Conservation (phyloP, 2,797 vertebrate species). For the Meriones psammophilus region DNA sequence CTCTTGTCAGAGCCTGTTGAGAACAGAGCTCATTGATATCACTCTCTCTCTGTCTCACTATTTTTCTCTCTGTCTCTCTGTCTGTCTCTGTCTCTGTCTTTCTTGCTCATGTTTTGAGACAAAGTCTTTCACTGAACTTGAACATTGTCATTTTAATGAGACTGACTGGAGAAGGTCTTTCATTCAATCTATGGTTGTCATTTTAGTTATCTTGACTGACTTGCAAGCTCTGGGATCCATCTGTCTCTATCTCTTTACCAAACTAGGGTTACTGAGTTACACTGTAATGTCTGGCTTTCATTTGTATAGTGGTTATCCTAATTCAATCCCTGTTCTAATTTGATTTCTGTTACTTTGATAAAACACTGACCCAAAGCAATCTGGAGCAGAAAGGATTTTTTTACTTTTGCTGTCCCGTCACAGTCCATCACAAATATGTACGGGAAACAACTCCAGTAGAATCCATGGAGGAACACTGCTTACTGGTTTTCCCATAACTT, state of each 20-base stretch:
- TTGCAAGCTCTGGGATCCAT: neutral
- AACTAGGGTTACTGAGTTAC: neutral
- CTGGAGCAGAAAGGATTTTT: neutral
- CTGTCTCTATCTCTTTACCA: neutral
- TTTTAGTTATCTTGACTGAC: neutral
- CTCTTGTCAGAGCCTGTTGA: neutral
- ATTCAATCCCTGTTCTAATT: neutral
- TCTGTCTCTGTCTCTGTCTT: too few species aligned
- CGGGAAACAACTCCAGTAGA: neutral
- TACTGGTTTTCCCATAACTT: neutral
- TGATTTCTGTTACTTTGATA: neutral
- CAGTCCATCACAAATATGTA: neutral
- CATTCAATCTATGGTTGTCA: neutral
- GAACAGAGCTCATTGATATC: neutral
- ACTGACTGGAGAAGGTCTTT: too few species aligned
- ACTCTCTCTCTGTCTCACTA: too few species aligned
- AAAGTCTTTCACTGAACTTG: neutral
- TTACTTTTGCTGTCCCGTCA: neutral
- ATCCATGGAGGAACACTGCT: neutral
- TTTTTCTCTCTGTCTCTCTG: neutral
- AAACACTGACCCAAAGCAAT: neutral
- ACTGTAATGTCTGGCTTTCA: neutral
- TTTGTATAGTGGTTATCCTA: neutral
- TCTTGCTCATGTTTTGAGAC: neutral
- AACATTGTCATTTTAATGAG: too few species aligned